Evolutionary conservation across 2,797 vertebrate species (phyloP).

Genomic region (Sebastes flavidus): DNA sequence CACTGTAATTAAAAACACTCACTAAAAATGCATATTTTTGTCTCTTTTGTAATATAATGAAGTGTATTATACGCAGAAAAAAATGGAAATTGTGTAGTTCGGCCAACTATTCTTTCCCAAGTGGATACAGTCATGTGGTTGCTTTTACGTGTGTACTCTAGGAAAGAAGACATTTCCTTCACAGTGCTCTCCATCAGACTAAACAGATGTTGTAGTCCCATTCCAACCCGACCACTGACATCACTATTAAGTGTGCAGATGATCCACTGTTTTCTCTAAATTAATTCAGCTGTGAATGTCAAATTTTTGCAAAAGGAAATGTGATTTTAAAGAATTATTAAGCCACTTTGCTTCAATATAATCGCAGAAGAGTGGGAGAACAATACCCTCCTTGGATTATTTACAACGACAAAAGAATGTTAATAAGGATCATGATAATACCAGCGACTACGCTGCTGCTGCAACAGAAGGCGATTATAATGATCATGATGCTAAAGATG

Average conservation of each 20-base stretch:
- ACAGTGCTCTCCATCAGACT: constrained; percentile 35
- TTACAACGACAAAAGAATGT: neutral
- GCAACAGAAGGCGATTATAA: constrained; percentile 24
- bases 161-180: constrained; percentile 46
- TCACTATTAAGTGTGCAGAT: constrained; percentile 32
- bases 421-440: constrained; percentile 16
- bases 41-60: constrained; percentile 14
- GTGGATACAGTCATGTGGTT: constrained; percentile 9
- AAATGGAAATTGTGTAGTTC: constrained; percentile 1
- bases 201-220: constrained; percentile 58
- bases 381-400: neutral
- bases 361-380: neutral
- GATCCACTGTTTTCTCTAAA: neutral
- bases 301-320: neutral
- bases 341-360: neutral
- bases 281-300: neutral
- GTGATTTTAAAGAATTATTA: neutral
- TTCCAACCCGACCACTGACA: constrained; percentile 38
- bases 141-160: constrained; percentile 14
- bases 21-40: constrained; percentile 24
- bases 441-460: neutral
- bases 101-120: neutral
- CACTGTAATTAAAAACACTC: constrained; percentile 41
- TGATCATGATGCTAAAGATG: constrained; percentile 14
- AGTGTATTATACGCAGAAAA: neutral